These are phyloP conservation scores for Camponotus fellah DNA, from an alignment of 2,888 invertebrate genomes.

Conservation along the genomic window DNA sequence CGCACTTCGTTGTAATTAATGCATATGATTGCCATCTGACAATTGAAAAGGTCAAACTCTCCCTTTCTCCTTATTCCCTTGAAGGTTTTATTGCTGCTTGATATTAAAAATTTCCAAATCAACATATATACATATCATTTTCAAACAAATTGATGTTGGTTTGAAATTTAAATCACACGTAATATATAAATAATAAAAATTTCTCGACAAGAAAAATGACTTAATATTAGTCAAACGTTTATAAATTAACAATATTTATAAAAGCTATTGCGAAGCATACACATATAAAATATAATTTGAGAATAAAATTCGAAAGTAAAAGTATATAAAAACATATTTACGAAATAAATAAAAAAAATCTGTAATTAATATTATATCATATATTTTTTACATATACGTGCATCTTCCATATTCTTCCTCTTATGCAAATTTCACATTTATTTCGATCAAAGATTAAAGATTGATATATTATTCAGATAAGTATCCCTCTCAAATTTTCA, in stretches of 20 bases:
- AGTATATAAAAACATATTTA: neutral
- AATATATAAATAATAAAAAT: neutral
- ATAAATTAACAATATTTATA: neutral
- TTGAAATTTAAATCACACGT: neutral
- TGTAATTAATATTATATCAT: neutral
- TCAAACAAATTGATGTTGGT: neutral
- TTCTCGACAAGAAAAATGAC: neutral
- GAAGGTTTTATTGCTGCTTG: neutral
- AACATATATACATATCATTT: neutral
- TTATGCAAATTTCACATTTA: neutral
- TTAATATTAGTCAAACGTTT: neutral
- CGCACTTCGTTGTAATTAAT: slow-evolving; percentile 27
- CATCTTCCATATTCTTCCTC: neutral
- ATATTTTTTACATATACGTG: neutral
- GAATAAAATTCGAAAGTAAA: neutral
- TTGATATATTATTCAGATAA: neutral
- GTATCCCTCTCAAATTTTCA: neutral
- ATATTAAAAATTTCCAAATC: slow-evolving; percentile 2
- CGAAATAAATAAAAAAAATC: neutral
- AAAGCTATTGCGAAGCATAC: neutral
- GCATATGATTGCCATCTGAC: slow-evolving; percentile 12
- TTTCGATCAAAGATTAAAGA: neutral
- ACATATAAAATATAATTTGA: neutral
- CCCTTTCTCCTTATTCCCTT: neutral
- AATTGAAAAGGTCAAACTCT: slow-evolving; percentile 23